These are phyloP conservation scores for Poeciliopsis presidionis DNA, from an alignment of 2,797 vertebrate genomes.

Conservation along the genomic window DNA sequence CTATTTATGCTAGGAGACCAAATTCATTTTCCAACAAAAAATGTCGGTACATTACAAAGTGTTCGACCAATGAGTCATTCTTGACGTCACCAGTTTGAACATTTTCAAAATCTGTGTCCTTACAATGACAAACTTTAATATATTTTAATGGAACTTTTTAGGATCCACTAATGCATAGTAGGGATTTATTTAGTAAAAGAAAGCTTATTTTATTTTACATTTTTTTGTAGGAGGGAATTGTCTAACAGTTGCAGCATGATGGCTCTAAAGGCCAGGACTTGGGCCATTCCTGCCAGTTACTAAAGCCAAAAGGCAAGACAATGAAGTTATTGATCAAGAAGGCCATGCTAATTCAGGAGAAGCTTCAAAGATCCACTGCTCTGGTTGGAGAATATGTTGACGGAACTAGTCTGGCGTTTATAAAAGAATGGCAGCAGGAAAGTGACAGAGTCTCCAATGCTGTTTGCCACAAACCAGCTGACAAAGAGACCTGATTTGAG, in stretches of 20 bases:
- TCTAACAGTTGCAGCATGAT: neutral
- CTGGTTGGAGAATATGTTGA: neutral
- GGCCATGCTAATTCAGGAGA: neutral
- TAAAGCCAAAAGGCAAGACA: neutral
- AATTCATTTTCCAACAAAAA: neutral
- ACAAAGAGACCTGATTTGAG: too few species aligned
- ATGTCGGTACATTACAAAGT: neutral
- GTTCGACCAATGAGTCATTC: neutral
- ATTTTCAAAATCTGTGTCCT: neutral
- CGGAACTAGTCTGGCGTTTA: neutral
- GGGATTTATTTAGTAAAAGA: neutral
- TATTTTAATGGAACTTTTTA: neutral
- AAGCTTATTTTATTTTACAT: neutral
- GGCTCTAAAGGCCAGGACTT: neutral
- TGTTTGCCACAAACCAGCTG: too few species aligned
- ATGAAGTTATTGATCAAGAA: neutral
- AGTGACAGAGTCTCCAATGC: too few species aligned
- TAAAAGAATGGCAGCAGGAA: too few species aligned
- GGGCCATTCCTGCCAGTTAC: neutral
- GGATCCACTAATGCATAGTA: neutral
- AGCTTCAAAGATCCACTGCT: neutral
- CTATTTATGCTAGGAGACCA: neutral
- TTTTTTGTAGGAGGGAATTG: neutral
- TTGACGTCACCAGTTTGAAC: neutral
- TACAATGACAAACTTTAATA: neutral